These are phyloP conservation scores for Mesaphorura yosii DNA, from an alignment of 1,140 invertebrate genomes.

Conservation along the genomic window DNA sequence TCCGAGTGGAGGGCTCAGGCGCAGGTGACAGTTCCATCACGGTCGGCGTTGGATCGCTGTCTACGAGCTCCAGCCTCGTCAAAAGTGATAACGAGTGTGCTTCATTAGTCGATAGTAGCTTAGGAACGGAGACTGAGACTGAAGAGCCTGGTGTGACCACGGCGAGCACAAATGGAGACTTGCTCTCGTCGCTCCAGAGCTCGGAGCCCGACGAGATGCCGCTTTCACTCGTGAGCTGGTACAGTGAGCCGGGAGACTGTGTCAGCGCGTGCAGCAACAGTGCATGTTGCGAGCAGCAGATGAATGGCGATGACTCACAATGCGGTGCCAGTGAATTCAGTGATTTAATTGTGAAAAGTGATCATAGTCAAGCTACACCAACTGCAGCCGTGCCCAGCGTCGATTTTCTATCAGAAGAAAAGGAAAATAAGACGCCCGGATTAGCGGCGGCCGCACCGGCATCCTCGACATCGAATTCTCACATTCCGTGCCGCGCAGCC, in stretches of 20 bases:
- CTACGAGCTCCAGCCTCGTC: not conserved
- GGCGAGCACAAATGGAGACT: not conserved
- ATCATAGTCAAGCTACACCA: not conserved
- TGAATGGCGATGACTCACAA: not conserved
- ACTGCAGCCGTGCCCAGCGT: not conserved
- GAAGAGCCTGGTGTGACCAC: not conserved
- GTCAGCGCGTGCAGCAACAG: slow-evolving; percentile 5
- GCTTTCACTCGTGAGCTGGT: slow-evolving; percentile 28
- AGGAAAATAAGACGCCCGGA: slow-evolving; percentile 29
- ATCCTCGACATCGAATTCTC: too few relatives aligned
- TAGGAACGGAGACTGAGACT: too few relatives aligned
- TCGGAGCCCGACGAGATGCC: slow-evolving; percentile 25
- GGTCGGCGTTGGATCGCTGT: slow-evolving; percentile 5
- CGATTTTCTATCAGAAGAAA: slow-evolving; percentile 13
- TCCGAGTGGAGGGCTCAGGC: slow-evolving; percentile 24
- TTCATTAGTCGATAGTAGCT: too few relatives aligned
- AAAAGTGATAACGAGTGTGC: too few relatives aligned
- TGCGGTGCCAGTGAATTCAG: not conserved
- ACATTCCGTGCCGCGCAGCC: too few relatives aligned
- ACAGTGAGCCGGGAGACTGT: slow-evolving; percentile 21
- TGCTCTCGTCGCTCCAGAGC: too few relatives aligned
- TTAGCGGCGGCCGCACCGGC: not conserved
- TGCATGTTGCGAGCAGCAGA: not conserved
- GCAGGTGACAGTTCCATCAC: slow-evolving; percentile 25
- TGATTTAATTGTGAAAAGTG: too few relatives aligned